A percentile compares a stretch with the other conserved stretches of the same genome.
phyloP scores from a whole-genome alignment of 2,888 invertebrate species.

The Aleiodes alternator region DNA sequence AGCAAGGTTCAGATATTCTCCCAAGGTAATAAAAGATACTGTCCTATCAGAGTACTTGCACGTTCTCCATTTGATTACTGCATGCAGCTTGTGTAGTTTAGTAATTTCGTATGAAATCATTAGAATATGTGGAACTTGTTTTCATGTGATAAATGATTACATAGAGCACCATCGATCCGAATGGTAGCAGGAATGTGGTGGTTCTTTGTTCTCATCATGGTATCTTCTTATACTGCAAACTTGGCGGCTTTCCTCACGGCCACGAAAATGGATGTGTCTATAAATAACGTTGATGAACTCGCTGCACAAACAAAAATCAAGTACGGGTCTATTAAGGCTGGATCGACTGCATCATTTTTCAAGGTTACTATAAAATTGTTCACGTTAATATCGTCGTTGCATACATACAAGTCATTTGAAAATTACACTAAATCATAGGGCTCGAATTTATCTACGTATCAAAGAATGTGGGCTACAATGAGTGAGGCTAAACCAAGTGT shows the following conservation, averaged over 20 bases:
- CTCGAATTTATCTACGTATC: slow-evolving; percentile 95
- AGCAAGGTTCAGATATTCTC: slow-evolving; percentile 94
- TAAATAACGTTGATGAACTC: slow-evolving; percentile 96
- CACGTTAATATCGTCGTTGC: slow-evolving; percentile 73
- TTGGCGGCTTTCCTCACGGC: slow-evolving; percentile 95
- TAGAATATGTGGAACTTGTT: too few species aligned
- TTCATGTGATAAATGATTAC: slow-evolving; percentile 43
- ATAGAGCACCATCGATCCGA: slow-evolving; percentile 91
- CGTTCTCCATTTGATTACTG: too few species aligned
- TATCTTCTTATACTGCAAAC: slow-evolving; percentile 97
- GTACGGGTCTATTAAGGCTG: slow-evolving; percentile 95
- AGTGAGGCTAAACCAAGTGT: slow-evolving; percentile 90
- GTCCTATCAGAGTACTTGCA: neutral
- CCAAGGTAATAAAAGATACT: slow-evolving; percentile 81
- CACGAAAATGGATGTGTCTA: slow-evolving; percentile 94
- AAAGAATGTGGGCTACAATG: slow-evolving; percentile 98
- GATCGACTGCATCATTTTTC: slow-evolving; percentile 96
- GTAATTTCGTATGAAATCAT: too few species aligned
- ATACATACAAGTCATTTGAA: too few species aligned
- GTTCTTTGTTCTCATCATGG: slow-evolving; percentile 97
- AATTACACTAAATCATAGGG: slow-evolving; percentile 78
- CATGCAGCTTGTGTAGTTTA: too few species aligned
- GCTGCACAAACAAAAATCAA: slow-evolving; percentile 98
- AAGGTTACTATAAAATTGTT: slow-evolving; percentile 76
- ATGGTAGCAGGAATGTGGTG: slow-evolving; percentile 96